Base-by-base conservation (phyloP, 2,888 invertebrate species). In the Urechis unicinctus region DNA sequence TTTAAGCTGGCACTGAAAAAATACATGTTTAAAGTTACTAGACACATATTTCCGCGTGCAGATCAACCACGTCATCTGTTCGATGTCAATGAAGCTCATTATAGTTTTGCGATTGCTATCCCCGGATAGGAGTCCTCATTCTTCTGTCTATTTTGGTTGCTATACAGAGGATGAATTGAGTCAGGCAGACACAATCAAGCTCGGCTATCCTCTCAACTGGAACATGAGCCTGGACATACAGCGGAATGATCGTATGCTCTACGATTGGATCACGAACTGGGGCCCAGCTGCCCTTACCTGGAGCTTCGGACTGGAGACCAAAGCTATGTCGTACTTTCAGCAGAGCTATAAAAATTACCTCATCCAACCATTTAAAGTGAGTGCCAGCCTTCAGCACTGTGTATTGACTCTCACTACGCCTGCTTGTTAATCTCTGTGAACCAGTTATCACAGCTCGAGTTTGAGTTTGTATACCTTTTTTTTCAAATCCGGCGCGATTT, bases 201-300 rank as follows among this genome's bases (percentile, higher is more conserved):
- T 66, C 56, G 51, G 55, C 9, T 68, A 62, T 52, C 66, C 66
- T 4, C 54, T 66, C 17, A 59, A 60, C 55, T 67, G 66, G 63
- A 67, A 65, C 62, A 60, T 61, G 56, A 53, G 53, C 42, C 42
- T 31, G 6, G 63, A 67, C 51, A 62, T 67, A 42, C 54, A 58
- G 57, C 41, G 57, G 28, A 63, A 66, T 42, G 66, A 66, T 57
- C 60, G 67, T 31, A 49, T 57, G 28, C 61, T 52, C 52, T 66
- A 66, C 52, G 61, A 64, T 45, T 29, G 6, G 1, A n/a, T 59
- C 25, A 61, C 56, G 2, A 30, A 45, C 31, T 36, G 30, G 22
- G 25, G 36, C n/a, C 55, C 59, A 9, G 61, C 65, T 2, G 62
- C 64, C 29, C 61, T 65, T 64, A 66, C 65, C 22, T 53, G 55